Evolutionary conservation across 2,888 invertebrate species (phyloP).

Genomic region (Hedychridium roseum): DNA sequence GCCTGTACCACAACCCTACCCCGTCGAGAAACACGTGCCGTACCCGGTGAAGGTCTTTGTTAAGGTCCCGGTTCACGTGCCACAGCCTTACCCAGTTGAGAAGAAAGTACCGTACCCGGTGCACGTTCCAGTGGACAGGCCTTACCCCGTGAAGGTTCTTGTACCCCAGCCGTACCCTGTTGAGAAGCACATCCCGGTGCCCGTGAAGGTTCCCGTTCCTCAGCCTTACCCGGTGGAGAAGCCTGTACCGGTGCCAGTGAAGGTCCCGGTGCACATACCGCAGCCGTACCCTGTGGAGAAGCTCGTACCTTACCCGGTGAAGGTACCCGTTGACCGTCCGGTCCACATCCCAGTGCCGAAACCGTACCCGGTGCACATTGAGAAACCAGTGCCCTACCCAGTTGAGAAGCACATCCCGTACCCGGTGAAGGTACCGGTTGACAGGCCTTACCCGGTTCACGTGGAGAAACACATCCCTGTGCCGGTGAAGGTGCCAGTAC

Average conservation of each 20-base stretch:
- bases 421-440: constrained; percentile 71
- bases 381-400: constrained; percentile 69
- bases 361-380: constrained; percentile 64
- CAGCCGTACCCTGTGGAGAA: constrained; percentile 75
- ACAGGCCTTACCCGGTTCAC: constrained; percentile 70
- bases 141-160: constrained; percentile 80
- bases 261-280: constrained; percentile 74
- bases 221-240: constrained; percentile 80
- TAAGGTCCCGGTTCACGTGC: constrained; percentile 80
- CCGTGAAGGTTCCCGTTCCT: constrained; percentile 76
- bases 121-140: constrained; percentile 77
- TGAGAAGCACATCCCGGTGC: constrained; percentile 77
- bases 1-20: constrained; percentile 75
- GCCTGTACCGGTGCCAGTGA: constrained; percentile 79
- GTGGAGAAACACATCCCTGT: constrained; percentile 67
- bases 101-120: constrained; percentile 77
- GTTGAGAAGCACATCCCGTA: constrained; percentile 73
- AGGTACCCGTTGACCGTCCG: constrained; percentile 71
- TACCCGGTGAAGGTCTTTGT: constrained; percentile 81
- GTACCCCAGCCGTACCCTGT: constrained; percentile 85
- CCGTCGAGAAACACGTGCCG: constrained; percentile 74
- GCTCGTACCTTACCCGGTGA: constrained; percentile 67
- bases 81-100: constrained; percentile 81
- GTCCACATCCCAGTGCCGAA: constrained; percentile 66
- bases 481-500: constrained; percentile 69